Evolutionary conservation across 2,888 invertebrate genomes (phyloP).

Genomic region (Philopedon plagiatum): DNA sequence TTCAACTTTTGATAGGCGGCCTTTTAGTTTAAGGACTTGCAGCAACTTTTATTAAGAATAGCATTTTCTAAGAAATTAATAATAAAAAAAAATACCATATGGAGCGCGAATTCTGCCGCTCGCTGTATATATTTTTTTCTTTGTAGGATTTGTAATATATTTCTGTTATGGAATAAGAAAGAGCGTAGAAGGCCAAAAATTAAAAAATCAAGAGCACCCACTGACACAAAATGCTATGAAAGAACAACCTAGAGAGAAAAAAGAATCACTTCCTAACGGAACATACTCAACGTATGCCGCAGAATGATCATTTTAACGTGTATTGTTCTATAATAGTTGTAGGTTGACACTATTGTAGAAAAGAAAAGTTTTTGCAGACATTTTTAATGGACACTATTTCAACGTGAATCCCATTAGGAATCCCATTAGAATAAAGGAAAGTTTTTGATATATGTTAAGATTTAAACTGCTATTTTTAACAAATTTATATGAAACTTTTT

Average conservation of each 20-base stretch:
- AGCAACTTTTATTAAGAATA: too few relatives aligned
- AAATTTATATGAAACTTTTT: too few relatives aligned
- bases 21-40: too few relatives aligned
- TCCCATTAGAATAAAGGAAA: conserved; percentile 23
- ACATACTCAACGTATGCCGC: conserved; percentile 16
- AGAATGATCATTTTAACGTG: background rate
- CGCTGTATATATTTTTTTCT: conserved; percentile 15
- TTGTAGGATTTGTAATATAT: conserved; percentile 86
- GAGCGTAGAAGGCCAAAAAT: conserved; percentile 73
- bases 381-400: conserved; percentile 14
- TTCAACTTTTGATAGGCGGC: too few relatives aligned
- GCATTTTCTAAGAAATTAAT: too few relatives aligned
- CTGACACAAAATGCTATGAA: conserved; percentile 7
- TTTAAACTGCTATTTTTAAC: too few relatives aligned
- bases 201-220: conserved; percentile 23
- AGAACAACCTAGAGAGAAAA: conserved; percentile 3
- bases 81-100: too few relatives aligned
- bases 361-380: background rate
- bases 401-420: conserved; percentile 34
- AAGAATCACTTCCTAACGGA: background rate
- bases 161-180: conserved; percentile 87
- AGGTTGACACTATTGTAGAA: background rate
- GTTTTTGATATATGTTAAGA: conserved; percentile 18
- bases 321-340: too few relatives aligned
- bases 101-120: too few relatives aligned